Evolutionary conservation across 2,113 vertebrate species (phyloP).

Genomic region (Mustelus asterias): DNA sequence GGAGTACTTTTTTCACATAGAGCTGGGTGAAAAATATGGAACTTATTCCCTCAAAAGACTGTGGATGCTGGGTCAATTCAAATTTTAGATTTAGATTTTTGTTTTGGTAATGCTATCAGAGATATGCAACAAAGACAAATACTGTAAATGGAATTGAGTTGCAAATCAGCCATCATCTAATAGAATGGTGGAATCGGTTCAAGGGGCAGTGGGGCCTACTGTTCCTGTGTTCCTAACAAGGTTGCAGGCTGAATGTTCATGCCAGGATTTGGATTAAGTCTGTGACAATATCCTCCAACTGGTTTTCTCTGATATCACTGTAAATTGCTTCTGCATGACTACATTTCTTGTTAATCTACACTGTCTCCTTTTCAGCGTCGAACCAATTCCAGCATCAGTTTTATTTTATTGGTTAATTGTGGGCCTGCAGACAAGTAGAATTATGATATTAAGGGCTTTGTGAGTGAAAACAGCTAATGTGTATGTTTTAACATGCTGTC

Average conservation of each 20-base stretch:
- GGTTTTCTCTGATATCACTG: not conserved
- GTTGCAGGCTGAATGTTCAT: not conserved
- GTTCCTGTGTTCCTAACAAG: not conserved
- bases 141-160: not conserved
- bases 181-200: not conserved
- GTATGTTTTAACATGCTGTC: not conserved
- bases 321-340: conserved; percentile 21
- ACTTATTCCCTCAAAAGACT: not conserved
- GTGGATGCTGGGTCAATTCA: not conserved
- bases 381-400: not conserved
- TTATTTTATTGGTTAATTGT: conserved; percentile 22
- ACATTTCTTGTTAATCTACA: not conserved
- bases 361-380: not conserved
- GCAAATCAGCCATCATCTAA: not conserved
- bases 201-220: not conserved
- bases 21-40: not conserved
- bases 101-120: not conserved
- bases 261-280: conserved; percentile 12
- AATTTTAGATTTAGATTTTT: not conserved
- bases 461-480: not conserved
- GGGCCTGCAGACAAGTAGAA: not conserved
- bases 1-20: not conserved
- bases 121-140: not conserved
- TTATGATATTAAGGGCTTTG: not conserved
- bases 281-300: not conserved